These are phyloP conservation scores for Cephus nigrinus DNA, from an alignment of 2,888 invertebrate species.

Conservation along the genomic window DNA sequence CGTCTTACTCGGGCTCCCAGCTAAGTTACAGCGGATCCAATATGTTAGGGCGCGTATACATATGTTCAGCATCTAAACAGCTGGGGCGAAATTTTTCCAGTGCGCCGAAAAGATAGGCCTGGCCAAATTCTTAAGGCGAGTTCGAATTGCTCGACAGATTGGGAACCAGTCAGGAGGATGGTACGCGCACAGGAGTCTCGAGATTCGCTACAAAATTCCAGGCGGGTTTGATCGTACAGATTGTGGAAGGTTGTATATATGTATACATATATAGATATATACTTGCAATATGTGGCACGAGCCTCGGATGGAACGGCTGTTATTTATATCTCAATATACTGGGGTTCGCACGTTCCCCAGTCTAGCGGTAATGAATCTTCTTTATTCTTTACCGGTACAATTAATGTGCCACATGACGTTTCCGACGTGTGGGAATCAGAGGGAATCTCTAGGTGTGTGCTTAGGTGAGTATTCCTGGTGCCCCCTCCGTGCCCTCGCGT, in stretches of 20 bases:
- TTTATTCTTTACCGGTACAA: conserved; percentile 54
- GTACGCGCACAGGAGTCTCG: background rate
- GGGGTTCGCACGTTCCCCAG: conserved; percentile 36
- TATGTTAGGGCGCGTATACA: background rate
- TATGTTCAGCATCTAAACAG: background rate
- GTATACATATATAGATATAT: background rate
- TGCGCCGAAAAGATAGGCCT: background rate
- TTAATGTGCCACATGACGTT: conserved; percentile 64
- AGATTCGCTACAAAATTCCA: background rate
- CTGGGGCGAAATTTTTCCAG: background rate
- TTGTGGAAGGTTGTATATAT: background rate
- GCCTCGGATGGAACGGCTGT: background rate
- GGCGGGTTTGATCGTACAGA: background rate
- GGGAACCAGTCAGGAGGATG: background rate
- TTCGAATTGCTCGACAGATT: background rate
- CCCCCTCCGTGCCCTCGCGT: background rate
- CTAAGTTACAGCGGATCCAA: background rate
- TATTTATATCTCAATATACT: conserved; percentile 27
- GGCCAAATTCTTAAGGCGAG: background rate
- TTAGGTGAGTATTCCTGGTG: background rate
- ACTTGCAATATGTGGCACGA: background rate
- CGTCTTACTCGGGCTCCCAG: background rate
- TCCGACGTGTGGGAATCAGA: conserved; percentile 56
- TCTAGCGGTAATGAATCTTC: conserved; percentile 48
- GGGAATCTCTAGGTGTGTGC: conserved; percentile 7